phyloP scores from a whole-genome alignment of 2,888 invertebrate genomes.

The Yponomeuta cagnagella region DNA sequence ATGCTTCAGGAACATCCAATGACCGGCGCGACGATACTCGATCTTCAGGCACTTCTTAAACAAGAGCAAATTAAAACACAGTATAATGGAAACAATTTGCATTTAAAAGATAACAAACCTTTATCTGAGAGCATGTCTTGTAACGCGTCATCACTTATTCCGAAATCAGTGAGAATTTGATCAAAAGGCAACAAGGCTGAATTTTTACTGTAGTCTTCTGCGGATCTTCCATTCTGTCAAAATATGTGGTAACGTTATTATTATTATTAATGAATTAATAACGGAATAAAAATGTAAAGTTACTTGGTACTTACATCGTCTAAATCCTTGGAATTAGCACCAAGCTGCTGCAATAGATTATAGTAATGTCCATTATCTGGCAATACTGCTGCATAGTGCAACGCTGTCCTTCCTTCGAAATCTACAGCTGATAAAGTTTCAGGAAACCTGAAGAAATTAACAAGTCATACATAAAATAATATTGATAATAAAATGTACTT shows the following conservation, averaged over 20 bases:
- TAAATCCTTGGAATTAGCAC: conserved; percentile 86
- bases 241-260: conserved; percentile 5
- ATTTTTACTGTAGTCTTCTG: conserved; percentile 85
- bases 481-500: conserved; percentile 4
- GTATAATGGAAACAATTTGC: background rate
- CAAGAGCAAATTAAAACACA: conserved; percentile 22
- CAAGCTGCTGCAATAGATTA: conserved; percentile 88
- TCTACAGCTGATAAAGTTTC: conserved; percentile 89
- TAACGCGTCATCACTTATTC: conserved; percentile 79
- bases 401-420: conserved; percentile 87
- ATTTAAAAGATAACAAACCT: conserved; percentile 72
- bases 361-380: conserved; percentile 92
- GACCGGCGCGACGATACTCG: conserved; percentile 83
- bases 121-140: conserved; percentile 85
- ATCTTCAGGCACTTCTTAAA: conserved; percentile 81
- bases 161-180: conserved; percentile 80
- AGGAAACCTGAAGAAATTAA: conserved; percentile 78
- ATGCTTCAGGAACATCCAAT: conserved; percentile 81
- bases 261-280: background rate
- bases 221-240: conserved; percentile 82
- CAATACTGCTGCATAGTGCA: conserved; percentile 91
- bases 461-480: conserved; percentile 2
- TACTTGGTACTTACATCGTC: conserved; percentile 83
- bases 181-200: conserved; percentile 81
- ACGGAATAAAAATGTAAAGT: conserved; percentile 11